Percentiles rank a stretch among this genome's conserved stretches.
Conservation (phyloP, 2,888 invertebrate species). For the Darwinula stevensoni region DNA sequence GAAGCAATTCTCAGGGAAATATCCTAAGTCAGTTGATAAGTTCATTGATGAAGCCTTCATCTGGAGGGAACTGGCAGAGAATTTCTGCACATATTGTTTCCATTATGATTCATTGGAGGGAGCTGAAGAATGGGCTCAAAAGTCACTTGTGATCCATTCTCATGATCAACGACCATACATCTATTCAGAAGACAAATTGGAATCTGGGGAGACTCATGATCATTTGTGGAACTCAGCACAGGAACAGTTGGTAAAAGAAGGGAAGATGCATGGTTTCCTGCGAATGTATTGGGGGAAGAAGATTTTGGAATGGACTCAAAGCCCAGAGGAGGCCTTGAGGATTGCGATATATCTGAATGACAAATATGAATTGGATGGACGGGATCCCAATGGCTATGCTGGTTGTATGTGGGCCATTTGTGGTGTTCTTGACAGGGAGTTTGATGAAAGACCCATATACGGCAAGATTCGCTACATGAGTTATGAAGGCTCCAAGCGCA, state of each 20-base stretch:
- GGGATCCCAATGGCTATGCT: constrained; percentile 69
- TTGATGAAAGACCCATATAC: constrained; percentile 53
- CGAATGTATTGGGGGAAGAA: constrained; percentile 92
- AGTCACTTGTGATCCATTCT: constrained; percentile 28
- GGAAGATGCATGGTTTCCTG: constrained; percentile 77
- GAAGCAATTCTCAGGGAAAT: constrained; percentile 26
- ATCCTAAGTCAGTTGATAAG: constrained; percentile 36
- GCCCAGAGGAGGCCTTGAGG: constrained; percentile 46
- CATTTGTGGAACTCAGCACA: constrained; percentile 70
- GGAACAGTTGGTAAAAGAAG: constrained; percentile 38
- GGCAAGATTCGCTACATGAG: constrained; percentile 82
- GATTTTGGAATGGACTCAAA: constrained; percentile 57
- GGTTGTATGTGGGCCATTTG: constrained; percentile 84
- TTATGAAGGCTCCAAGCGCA: constrained; percentile 55
- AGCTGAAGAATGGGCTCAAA: constrained; percentile 44
- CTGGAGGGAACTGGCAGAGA: constrained; percentile 54
- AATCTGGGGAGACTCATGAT: constrained; percentile 43
- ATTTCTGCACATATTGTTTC: constrained; percentile 61
- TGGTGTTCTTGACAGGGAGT: constrained; percentile 70
- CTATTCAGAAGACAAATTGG: constrained; percentile 38
- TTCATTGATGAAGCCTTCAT: constrained; percentile 67
- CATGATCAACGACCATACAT: constrained; percentile 44
- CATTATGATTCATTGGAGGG: constrained; percentile 56
- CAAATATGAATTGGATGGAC: constrained; percentile 54
- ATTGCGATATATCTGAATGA: constrained; percentile 57